These are phyloP conservation scores for Girardia tigrina DNA, from an alignment of 2,888 invertebrate species.

Conservation along the genomic window DNA sequence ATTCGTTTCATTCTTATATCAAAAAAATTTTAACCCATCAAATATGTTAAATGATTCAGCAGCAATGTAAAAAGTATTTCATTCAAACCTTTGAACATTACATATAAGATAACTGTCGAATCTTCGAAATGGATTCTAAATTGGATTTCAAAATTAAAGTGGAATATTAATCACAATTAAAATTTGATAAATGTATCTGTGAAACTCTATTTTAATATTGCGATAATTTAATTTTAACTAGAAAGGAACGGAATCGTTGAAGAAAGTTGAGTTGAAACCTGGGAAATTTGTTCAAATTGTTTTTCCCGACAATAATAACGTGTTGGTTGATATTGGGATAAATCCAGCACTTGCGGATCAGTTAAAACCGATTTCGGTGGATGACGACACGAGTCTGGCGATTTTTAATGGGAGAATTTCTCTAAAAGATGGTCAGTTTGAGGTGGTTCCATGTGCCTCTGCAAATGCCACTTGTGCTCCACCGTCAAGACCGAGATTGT, in stretches of 20 bases:
- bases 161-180: no score
- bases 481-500: neutral
- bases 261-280: constrained; percentile 5
- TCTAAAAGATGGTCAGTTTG: neutral
- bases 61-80: no score
- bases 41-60: no score
- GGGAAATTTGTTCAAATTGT: constrained; percentile 5
- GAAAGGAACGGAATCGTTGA: neutral
- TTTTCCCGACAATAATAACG: neutral
- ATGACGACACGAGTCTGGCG: neutral
- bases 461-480: neutral
- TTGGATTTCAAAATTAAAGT: neutral
- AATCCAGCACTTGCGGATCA: neutral
- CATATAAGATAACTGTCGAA: no score
- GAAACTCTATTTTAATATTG: neutral
- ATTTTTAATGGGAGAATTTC: neutral
- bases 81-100: no score
- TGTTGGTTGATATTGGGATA: neutral
- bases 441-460: neutral
- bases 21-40: no score
- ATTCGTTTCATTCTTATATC: no score
- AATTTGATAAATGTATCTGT: no score
- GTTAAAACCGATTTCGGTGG: neutral
- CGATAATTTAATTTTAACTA: neutral
- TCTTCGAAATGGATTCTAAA: neutral